A percentile compares a stretch with the other conserved stretches of the same genome.
Evolutionary conservation across 2,888 invertebrate genomes (phyloP).

Genomic region (Clepsis dumicolana): DNA sequence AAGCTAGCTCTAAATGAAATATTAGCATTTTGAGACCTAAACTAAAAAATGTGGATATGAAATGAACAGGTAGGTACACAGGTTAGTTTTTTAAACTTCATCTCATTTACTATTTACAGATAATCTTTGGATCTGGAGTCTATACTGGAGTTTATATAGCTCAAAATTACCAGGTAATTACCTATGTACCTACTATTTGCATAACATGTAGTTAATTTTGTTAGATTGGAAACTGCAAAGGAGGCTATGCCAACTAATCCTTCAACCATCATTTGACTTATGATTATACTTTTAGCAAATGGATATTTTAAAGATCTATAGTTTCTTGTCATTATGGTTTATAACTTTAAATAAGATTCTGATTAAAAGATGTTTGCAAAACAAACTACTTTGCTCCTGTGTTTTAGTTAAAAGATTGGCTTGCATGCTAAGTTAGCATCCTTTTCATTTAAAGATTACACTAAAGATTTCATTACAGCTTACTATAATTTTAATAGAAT

Average conservation of each 20-base stretch:
- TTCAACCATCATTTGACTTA: constrained; percentile 56
- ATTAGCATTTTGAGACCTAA: too few relatives aligned
- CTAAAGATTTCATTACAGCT: background rate
- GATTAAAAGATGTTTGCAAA: background rate
- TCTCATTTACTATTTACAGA: constrained; percentile 80
- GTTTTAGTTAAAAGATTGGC: constrained; percentile 14
- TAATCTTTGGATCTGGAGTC: constrained; percentile 89
- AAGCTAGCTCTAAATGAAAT: too few relatives aligned
- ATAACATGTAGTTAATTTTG: background rate
- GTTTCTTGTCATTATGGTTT: background rate
- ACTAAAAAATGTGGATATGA: too few relatives aligned
- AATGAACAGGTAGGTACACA: too few relatives aligned
- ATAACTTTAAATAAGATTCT: background rate
- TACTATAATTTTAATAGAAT: constrained; percentile 27
- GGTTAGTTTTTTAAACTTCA: background rate
- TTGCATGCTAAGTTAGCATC: constrained; percentile 55
- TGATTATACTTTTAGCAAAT: background rate
- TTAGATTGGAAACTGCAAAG: constrained; percentile 46
- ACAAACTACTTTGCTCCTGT: background rate
- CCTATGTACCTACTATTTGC: background rate
- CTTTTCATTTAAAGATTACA: background rate
- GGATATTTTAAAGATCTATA: too few relatives aligned
- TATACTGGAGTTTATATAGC: constrained; percentile 91
- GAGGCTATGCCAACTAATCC: constrained; percentile 51
- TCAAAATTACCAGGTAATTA: constrained; percentile 91